These are phyloP conservation scores for Malthinus seriepunctatus DNA, from an alignment of 2,888 invertebrate genomes.

Conservation along the genomic window DNA sequence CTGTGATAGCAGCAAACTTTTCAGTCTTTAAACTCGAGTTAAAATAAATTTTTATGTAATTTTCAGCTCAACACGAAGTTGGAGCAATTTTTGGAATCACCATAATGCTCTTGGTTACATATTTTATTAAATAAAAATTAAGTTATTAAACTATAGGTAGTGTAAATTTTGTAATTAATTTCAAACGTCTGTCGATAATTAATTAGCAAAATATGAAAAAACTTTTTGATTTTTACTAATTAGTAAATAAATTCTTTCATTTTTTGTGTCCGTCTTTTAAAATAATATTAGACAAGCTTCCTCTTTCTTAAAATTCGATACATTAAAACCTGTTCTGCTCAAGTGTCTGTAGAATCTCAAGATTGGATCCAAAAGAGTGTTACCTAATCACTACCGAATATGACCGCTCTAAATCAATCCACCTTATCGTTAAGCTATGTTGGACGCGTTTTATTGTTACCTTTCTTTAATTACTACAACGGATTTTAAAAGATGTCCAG, in stretches of 20 bases:
- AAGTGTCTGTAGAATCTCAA: conserved; percentile 17
- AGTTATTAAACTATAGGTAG: too few species aligned
- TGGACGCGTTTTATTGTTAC: conserved; percentile 52
- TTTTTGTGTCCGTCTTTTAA: conserved; percentile 6
- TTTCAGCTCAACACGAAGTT: too few species aligned
- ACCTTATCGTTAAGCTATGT: conserved; percentile 42
- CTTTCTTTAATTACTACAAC: conserved; percentile 52
- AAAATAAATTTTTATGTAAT: too few species aligned
- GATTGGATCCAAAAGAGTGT: conserved; percentile 33
- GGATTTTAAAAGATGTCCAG: conserved; percentile 40
- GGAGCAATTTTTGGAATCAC: too few species aligned
- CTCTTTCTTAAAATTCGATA: conserved; percentile 9
- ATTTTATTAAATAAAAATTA: too few species aligned
- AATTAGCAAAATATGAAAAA: background rate
- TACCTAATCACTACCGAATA: conserved; percentile 50
- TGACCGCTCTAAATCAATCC: conserved; percentile 50
- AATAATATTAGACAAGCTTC: conserved; percentile 14
- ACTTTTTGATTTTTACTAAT: conserved; percentile 9
- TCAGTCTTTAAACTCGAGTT: too few species aligned
- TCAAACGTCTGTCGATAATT: too few species aligned
- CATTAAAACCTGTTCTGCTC: conserved; percentile 25
- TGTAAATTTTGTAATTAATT: too few species aligned
- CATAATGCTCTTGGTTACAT: too few species aligned
- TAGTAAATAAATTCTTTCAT: conserved; percentile 12
- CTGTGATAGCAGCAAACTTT: too few species aligned